These are phyloP conservation scores for Todiramphus chloris DNA, from an alignment of 2,113 vertebrate genomes.

Conservation along the genomic window DNA sequence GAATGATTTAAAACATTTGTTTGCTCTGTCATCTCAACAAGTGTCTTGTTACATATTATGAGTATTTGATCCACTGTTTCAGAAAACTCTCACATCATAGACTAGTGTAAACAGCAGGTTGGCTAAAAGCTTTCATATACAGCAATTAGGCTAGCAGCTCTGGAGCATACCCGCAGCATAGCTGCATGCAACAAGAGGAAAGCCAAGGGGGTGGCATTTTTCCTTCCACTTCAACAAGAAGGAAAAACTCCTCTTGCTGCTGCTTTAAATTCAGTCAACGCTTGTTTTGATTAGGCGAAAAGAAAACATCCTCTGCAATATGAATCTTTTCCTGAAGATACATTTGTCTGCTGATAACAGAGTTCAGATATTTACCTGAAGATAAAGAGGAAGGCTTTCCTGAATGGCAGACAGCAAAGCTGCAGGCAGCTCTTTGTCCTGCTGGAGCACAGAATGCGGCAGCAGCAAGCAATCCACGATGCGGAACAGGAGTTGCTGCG, in stretches of 20 bases:
- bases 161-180: not conserved
- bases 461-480: constrained; percentile 91
- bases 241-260: not conserved
- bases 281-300: not conserved
- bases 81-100: not conserved
- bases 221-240: not conserved
- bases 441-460: constrained; percentile 88
- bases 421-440: constrained; percentile 83
- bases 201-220: not conserved
- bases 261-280: not conserved
- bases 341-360: not conserved
- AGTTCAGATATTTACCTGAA: constrained; percentile 81
- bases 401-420: constrained; percentile 81
- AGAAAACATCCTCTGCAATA: not conserved
- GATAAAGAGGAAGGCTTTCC: constrained; percentile 89
- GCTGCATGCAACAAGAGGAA: not conserved
- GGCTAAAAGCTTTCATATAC: not conserved
- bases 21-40: not conserved
- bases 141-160: not conserved
- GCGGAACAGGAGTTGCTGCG: constrained; percentile 90
- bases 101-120: not conserved
- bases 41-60: not conserved
- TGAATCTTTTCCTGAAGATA: not conserved
- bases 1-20: not conserved
- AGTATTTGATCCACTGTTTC: not conserved